Conservation (phyloP, 2,888 invertebrate species). For the Parnassius glacialis region DNA sequence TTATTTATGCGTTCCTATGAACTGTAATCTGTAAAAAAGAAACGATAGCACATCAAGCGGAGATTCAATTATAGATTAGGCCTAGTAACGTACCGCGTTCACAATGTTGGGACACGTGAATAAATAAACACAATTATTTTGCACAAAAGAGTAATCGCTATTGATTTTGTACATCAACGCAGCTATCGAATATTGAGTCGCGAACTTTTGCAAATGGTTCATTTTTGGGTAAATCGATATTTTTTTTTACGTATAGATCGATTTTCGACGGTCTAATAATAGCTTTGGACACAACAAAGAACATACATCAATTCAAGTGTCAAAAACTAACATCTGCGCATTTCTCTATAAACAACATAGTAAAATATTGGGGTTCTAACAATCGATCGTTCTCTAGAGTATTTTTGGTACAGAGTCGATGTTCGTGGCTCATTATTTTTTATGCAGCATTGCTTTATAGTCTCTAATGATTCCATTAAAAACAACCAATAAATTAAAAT, state of each 20-base stretch:
- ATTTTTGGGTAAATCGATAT: slow-evolving; percentile 60
- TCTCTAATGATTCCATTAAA: slow-evolving; percentile 59
- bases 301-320: slow-evolving; percentile 79
- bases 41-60: slow-evolving; percentile 53
- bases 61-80: slow-evolving; percentile 81
- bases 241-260: slow-evolving; percentile 62
- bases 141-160: slow-evolving; percentile 73
- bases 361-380: slow-evolving; percentile 59
- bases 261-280: slow-evolving; percentile 69
- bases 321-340: slow-evolving; percentile 81
- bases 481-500: too few relatives aligned
- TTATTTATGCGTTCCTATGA: background rate
- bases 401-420: slow-evolving; percentile 58
- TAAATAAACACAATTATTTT: slow-evolving; percentile 78
- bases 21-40: background rate
- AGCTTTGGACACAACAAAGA: slow-evolving; percentile 62
- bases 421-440: slow-evolving; percentile 79
- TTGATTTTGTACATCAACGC: slow-evolving; percentile 55
- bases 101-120: slow-evolving; percentile 75
- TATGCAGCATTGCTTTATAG: slow-evolving; percentile 67
- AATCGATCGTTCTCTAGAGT: slow-evolving; percentile 62
- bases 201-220: slow-evolving; percentile 54
- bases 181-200: slow-evolving; percentile 58
- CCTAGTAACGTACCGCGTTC: slow-evolving; percentile 70
- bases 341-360: slow-evolving; percentile 74